These are phyloP conservation scores for Norana najaformis DNA, from an alignment of 2,888 invertebrate genomes.

Conservation along the genomic window DNA sequence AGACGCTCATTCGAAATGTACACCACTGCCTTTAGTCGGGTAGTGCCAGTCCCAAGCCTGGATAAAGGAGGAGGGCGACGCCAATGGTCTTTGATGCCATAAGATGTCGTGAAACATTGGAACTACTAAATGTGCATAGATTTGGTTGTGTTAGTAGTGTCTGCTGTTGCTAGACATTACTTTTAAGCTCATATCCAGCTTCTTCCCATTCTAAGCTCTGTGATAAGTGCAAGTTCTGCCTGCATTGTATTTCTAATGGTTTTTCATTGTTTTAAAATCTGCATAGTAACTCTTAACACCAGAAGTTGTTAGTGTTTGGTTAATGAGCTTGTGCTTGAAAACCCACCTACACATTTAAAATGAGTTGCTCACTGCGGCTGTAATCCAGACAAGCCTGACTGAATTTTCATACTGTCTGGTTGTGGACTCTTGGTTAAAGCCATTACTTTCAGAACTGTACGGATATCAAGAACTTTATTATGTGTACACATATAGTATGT, in stretches of 20 bases:
- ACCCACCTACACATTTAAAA: too few species aligned
- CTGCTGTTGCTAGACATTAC: neutral
- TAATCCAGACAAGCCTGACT: neutral
- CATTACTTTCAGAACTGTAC: neutral
- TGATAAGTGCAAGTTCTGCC: neutral
- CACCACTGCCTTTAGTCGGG: neutral
- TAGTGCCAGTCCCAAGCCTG: too few species aligned
- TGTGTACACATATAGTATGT: neutral
- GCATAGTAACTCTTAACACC: too few species aligned
- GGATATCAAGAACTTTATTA: neutral
- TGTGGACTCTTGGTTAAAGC: neutral
- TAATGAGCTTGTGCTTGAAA: neutral
- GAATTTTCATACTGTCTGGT: neutral
- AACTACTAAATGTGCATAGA: neutral
- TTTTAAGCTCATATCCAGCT: too few species aligned
- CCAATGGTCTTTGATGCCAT: too few species aligned
- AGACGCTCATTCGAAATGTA: neutral
- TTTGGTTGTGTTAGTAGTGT: neutral
- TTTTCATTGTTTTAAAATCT: too few species aligned
- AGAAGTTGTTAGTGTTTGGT: neutral
- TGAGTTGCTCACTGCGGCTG: too few species aligned
- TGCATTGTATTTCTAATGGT: neutral
- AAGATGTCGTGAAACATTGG: too few species aligned
- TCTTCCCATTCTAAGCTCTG: neutral
- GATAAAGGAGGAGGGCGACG: too few species aligned